phyloP scores from a whole-genome alignment of 2,888 invertebrate species.

The Drosophila rubida region DNA sequence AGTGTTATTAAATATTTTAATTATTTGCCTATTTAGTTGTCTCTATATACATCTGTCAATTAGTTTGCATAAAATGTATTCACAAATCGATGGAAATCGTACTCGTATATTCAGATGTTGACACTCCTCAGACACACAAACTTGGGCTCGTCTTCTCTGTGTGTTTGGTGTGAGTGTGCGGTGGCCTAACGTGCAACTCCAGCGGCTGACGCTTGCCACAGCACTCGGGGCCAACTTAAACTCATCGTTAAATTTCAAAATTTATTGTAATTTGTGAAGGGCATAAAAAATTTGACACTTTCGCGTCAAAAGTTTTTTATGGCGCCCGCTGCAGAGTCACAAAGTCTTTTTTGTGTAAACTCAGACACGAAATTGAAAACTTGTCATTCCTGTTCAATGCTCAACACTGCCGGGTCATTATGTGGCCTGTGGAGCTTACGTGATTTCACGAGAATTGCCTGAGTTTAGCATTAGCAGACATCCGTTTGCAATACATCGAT shows the following conservation, averaged over 20 bases:
- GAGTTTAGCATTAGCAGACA: constrained; percentile 31
- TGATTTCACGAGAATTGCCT: constrained; percentile 55
- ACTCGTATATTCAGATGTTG: constrained; percentile 3
- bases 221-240: constrained; percentile 4
- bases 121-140: constrained; percentile 30
- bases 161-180: background rate
- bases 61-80: background rate
- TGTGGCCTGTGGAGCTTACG: constrained; percentile 36
- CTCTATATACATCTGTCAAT: background rate
- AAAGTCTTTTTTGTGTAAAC: constrained; percentile 26
- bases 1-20: no score
- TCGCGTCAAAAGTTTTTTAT: constrained; percentile 52
- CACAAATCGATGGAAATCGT: background rate
- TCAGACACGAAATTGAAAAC: constrained; percentile 59
- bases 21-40: no score
- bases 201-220: constrained; percentile 14
- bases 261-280: constrained; percentile 65
- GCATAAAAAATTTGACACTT: constrained; percentile 72
- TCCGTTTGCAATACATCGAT: constrained; percentile 61
- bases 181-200: constrained; percentile 13
- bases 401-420: constrained; percentile 45
- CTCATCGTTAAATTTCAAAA: constrained; percentile 47
- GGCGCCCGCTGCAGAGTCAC: constrained; percentile 23
- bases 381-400: constrained; percentile 63
- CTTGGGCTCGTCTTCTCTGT: constrained; percentile 32